These are phyloP conservation scores for Phaenicophaeus curvirostris DNA, from an alignment of 2,797 vertebrate species.

Conservation along the genomic window DNA sequence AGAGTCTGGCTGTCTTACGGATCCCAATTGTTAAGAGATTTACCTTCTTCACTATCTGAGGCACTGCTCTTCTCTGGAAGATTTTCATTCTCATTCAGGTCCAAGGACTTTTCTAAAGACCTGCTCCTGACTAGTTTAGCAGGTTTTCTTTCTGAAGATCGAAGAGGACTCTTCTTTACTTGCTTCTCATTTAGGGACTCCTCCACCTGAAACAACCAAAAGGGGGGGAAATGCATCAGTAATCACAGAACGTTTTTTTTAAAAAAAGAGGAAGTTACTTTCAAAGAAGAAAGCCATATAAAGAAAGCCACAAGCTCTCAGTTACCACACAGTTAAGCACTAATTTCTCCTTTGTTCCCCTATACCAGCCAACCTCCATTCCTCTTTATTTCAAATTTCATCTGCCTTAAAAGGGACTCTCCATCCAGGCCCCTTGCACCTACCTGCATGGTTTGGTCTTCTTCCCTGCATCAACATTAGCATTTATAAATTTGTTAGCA, in stretches of 20 bases:
- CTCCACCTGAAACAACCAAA: conserved; percentile 72
- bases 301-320: not conserved
- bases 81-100: conserved; percentile 90
- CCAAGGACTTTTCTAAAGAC: conserved; percentile 79
- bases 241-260: not conserved
- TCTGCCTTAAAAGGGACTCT: not conserved
- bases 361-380: not conserved
- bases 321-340: not conserved
- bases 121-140: conserved; percentile 73
- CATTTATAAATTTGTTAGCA: not conserved
- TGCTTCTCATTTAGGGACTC: conserved; percentile 73
- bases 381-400: not conserved
- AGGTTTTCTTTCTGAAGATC: conserved; percentile 73
- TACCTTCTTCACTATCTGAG: conserved; percentile 90
- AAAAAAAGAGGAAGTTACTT: not conserved
- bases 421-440: not conserved
- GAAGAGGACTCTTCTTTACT: conserved; percentile 72
- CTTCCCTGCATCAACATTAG: not conserved
- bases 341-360: not conserved
- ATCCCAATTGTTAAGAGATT: not conserved
- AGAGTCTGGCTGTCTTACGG: not conserved
- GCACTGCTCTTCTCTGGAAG: conserved; percentile 84
- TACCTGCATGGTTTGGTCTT: not conserved
- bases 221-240: not conserved
- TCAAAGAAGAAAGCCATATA: not conserved